Base-by-base conservation (phyloP, 1,140 invertebrate genomes). In the Onthophagus taurus region DNA sequence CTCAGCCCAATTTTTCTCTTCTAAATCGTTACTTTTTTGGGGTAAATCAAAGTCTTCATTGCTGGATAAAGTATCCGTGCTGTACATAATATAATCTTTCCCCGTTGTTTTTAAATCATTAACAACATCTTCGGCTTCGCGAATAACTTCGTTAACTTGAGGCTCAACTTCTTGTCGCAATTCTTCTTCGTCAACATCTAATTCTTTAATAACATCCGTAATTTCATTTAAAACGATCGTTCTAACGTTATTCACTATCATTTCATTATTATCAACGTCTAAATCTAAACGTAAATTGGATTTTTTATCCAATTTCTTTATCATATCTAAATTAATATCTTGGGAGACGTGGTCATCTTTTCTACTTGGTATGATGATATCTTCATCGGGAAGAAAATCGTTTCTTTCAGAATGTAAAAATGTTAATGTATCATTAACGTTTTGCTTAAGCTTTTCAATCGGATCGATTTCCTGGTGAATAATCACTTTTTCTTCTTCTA, bases 351-450 rank as follows among this genome's bases (percentile, higher is more conserved):
- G 60, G 50, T 64, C 61, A 26, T 62, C 58, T 47, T 64, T 64
- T 33, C 61, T 48, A 41, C 51, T 58, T 13, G 62, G 62, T 39
- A 64, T 61, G 12, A 61, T 55, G 38, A 58, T 54, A 43, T 64
- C 62, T 12, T 64, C 62, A 29, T 58, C 39, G n/a, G 62, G 55
- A 26, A 64, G 42, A 45, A 63, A 64, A 51, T 64, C 61, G 43
- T 64, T 64, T 35, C 62, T 47, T 53, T 64, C 62, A 44, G 63
- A 59, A 47, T 64, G 61, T 19, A 64, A 52, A 43, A 64, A 64
- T 14, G 60, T 59, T 13, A 64, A 44, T 11, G 60, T 64, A 35
- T 64, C 61, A 45, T 48, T 54, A 13, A 64, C 57, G 14, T 64
- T 58, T 45, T 50, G 52, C 47, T 60, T 64, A 14, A 64, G 45